Base-by-base conservation (phyloP, 2,888 invertebrate genomes). In the Sericinus montela region DNA sequence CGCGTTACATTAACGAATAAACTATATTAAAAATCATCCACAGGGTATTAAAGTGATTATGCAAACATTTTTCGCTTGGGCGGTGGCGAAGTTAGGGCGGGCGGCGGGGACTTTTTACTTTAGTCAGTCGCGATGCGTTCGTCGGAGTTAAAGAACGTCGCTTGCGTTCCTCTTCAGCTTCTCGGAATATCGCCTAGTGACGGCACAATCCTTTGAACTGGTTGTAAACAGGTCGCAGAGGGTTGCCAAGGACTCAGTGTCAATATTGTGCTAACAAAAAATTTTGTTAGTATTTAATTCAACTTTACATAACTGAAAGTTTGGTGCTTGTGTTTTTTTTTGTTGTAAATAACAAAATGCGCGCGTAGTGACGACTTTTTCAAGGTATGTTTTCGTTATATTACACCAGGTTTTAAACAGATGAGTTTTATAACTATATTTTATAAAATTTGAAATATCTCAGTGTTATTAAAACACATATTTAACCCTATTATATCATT, bases 61-160 rank as follows among this genome's bases (percentile, higher is more conserved):
- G 65, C 64, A 72, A 73, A 72, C 63, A 67, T 67, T 65, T 72
- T 71, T 69, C 64, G 63, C 69, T 79, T 76, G 84, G 84, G 85
- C 85, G 85, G 75, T 67, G 69, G 69, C 63, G 51, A 65, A 46
- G 64, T 66, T 76, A 67, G 79, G 83, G 81, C 81, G 82, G 84
- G 82, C 81, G 81, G 79, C 64, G 74, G 69, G 72, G 68, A 59
- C 48, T 57, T 50, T 55, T 54, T 53, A 19, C 19, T 19, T 19
- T 19, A 56, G 53, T 63, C 78, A 85, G 84, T 86, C 71, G 76
- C 65, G 66, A 77, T 77, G 79, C 70, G 65, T 51, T 64, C 61
- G 62, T 57, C 65, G 70, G 40, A 46, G 59, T 49, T 54, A 68
- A 57, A 56, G 71, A 67, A 72, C 79, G 83, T 66, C 34, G 23